phyloP scores from a whole-genome alignment of 2,113 vertebrate species.

The Nanorana parkeri region DNA sequence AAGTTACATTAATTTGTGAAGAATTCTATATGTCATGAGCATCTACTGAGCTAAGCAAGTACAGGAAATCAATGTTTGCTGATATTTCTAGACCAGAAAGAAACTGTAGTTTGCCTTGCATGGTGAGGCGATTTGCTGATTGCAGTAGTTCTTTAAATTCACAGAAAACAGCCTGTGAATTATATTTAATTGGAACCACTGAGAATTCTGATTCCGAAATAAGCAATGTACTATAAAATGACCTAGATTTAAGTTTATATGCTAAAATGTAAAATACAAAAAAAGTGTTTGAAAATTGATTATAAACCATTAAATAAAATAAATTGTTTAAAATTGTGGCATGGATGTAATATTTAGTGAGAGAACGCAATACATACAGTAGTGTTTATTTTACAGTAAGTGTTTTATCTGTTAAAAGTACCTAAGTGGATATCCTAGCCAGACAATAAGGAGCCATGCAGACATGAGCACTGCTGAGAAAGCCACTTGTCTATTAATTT shows the following conservation, averaged over 20 bases:
- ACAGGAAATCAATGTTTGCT: conserved; percentile 42
- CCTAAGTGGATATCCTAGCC: conserved; percentile 25
- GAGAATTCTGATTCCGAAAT: conserved; percentile 27
- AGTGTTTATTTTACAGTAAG: not conserved
- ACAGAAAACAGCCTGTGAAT: conserved; percentile 4
- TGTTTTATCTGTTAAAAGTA: conserved; percentile 14
- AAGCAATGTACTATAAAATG: conserved; percentile 14
- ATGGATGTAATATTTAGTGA: not conserved
- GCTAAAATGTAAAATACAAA: conserved; percentile 6
- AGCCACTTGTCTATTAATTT: conserved; percentile 6
- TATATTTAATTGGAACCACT: conserved; percentile 42
- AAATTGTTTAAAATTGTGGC: not conserved
- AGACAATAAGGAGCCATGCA: conserved; percentile 38
- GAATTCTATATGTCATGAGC: conserved; percentile 14
- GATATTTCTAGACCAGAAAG: conserved; percentile 33
- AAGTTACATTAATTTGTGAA: conserved; percentile 31
- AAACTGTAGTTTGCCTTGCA: conserved; percentile 15
- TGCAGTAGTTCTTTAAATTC: conserved; percentile 32
- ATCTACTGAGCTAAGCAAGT: not conserved
- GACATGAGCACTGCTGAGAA: conserved; percentile 3
- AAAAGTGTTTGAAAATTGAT: conserved; percentile 11
- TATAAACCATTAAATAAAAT: not conserved
- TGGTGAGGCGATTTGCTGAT: conserved; percentile 21
- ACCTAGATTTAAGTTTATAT: not conserved
- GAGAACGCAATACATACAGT: not conserved